phyloP scores from a whole-genome alignment of 2,113 vertebrate genomes.

The Tachysurus fulvidraco region DNA sequence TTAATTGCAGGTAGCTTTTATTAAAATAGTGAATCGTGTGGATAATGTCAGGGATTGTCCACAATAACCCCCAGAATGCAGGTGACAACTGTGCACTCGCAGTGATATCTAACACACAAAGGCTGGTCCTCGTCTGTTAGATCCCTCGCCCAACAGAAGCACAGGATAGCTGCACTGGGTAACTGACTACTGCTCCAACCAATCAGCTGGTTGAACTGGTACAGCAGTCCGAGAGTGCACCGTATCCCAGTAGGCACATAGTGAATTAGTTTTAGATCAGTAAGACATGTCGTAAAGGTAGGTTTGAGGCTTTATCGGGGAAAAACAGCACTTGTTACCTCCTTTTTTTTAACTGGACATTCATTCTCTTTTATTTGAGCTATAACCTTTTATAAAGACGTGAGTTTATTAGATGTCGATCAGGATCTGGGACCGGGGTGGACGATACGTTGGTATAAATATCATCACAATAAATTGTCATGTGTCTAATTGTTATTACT shows the following conservation, averaged over 20 bases:
- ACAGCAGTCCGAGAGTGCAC: slow-evolving; percentile 10
- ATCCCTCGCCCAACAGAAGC: slow-evolving; percentile 15
- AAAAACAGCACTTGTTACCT: slow-evolving; percentile 40
- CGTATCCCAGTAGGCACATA: slow-evolving; percentile 22
- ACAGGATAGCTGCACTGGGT: slow-evolving; percentile 36
- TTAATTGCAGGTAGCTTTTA: slow-evolving; percentile 39
- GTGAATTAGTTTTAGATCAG: not conserved
- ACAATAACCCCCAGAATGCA: slow-evolving; percentile 4
- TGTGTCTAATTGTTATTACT: not conserved
- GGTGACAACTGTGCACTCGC: slow-evolving; percentile 15
- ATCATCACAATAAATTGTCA: not conserved
- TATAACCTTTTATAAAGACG: slow-evolving; percentile 10
- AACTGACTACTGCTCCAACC: slow-evolving; percentile 42
- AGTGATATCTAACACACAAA: slow-evolving; percentile 45
- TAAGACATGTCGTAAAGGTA: not conserved
- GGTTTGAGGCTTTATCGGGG: not conserved
- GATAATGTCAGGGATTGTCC: slow-evolving; percentile 30
- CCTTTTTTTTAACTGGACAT: slow-evolving; percentile 21
- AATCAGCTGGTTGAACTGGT: slow-evolving; percentile 56
- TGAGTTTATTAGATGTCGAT: not conserved
- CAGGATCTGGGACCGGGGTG: not conserved
- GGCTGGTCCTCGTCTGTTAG: slow-evolving; percentile 46
- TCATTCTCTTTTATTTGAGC: not conserved
- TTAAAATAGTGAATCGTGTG: slow-evolving; percentile 48
- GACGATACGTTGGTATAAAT: not conserved